These are phyloP conservation scores for Netelia fuscicornis DNA, from an alignment of 2,888 invertebrate species.

Conservation along the genomic window DNA sequence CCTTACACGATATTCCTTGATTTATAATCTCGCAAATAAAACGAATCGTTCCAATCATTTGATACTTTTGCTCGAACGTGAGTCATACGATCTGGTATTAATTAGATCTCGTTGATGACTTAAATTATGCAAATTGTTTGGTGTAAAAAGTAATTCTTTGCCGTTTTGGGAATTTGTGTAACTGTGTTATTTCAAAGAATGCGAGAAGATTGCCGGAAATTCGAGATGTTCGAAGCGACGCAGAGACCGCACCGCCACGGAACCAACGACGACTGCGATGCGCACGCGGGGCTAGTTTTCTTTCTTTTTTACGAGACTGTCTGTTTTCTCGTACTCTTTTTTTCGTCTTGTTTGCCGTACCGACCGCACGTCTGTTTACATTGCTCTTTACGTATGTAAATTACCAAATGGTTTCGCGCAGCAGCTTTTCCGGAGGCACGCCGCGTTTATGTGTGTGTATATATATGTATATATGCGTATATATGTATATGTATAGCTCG, in stretches of 20 bases:
- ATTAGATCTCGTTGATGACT: no score
- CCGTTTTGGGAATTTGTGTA: neutral
- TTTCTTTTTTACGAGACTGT: slow-evolving; percentile 25
- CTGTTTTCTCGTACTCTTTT: slow-evolving; percentile 24
- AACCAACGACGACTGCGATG: slow-evolving; percentile 40
- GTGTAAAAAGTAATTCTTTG: no score
- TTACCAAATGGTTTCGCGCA: slow-evolving; percentile 52
- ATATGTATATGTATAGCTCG: neutral
- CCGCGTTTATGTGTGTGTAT: neutral
- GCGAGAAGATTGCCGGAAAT: slow-evolving; percentile 27
- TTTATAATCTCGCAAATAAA: neutral
- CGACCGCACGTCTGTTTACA: slow-evolving; percentile 64
- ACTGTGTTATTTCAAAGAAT: neutral
- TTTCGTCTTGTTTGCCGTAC: slow-evolving; percentile 11
- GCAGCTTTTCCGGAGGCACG: slow-evolving; percentile 20
- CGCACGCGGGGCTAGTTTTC: slow-evolving; percentile 7
- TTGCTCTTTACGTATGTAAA: slow-evolving; percentile 71
- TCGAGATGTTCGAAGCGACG: slow-evolving; percentile 23
- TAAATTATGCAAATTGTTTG: no score
- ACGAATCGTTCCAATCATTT: neutral
- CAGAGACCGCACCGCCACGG: neutral
- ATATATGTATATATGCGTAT: neutral
- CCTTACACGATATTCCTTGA: neutral
- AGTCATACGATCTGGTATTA: no score
- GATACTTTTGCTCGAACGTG: neutral